Conservation (phyloP, 2,888 invertebrate species). For the Orthosia gracilis region DNA sequence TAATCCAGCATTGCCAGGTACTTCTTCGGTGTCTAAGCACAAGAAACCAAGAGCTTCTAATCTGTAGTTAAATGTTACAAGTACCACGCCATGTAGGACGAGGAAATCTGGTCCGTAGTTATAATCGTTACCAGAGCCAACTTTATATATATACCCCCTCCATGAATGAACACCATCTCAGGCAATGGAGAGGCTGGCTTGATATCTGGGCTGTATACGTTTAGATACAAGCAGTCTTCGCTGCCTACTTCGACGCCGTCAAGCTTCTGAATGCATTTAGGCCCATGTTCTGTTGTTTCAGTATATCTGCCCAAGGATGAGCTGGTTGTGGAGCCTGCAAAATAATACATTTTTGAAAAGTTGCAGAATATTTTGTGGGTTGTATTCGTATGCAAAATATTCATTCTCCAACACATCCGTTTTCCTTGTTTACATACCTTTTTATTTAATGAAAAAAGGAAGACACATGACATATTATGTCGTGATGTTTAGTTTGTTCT, state of each 20-base stretch:
- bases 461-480: not conserved
- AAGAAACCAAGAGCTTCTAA: conserved; percentile 75
- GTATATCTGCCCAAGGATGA: conserved; percentile 72
- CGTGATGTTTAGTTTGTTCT: not conserved
- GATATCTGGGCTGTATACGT: conserved; percentile 75
- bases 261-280: conserved; percentile 60
- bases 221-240: conserved; percentile 78
- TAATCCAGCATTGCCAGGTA: conserved; percentile 76
- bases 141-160: conserved; percentile 75
- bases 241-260: conserved; percentile 61
- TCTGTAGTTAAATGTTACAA: conserved; percentile 79
- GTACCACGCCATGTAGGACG: conserved; percentile 71
- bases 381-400: too few relatives aligned
- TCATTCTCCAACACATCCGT: too few relatives aligned
- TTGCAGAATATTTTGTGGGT: too few relatives aligned
- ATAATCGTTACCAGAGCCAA: conserved; percentile 73
- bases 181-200: conserved; percentile 64
- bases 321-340: conserved; percentile 75
- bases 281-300: conserved; percentile 70
- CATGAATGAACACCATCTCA: conserved; percentile 79
- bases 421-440: not conserved
- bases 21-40: conserved; percentile 72
- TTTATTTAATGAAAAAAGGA: not conserved
- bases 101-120: conserved; percentile 77
- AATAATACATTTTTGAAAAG: not conserved